Evolutionary conservation across 1,140 invertebrate species (phyloP), one percentile per base, ranked within the genome.

Genomic region (Chrysomallon squamiferum): DNA sequence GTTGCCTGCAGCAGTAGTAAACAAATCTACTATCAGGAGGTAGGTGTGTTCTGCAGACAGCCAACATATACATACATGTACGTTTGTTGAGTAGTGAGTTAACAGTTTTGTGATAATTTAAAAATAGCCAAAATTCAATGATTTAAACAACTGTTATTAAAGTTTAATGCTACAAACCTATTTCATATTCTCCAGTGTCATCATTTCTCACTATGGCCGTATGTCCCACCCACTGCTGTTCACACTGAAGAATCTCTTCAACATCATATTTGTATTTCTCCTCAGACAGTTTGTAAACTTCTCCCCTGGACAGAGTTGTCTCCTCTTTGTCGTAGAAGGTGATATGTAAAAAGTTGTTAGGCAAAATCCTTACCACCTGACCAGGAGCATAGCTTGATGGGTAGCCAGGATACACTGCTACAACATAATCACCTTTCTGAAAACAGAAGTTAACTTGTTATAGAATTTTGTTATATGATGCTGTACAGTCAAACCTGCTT

Each of bases 261-360:
- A 54, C n/a, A 22, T 54, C 50, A 27, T 54, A 30, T 54, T 22
- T 54, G 50, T 54, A 54, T 27, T 54, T 54, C 3, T 27, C 50
- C 15, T 54, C 22, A 4, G n/a, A 5, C 22, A 54, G 22, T 30
- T 54, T 54, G 50, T 3, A 54, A 4, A 54, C 50, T 54, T 54
- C n/a, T 15, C 25, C 50, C 18, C 50, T 25, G 22, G 18, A 30
- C 50, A 54, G 15, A 4, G 29, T 30, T 3, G n/a, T 22, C 9
- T 27, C 29, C 25, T 54, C 25, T 18, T 20, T 22, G 50, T 54
- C 50, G 25, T 54, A 54, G 22, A 54, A 54, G 25, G 3, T 18
- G 29, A 20, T 22, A 7, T 30, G 50, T 27, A 54, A 15, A 11
- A 15, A 20, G 18, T 20, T 18, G 9, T 54, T 15, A 54, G 50